Base-by-base conservation (phyloP, 2,113 vertebrate species). In the Megatriorchis doriae region DNA sequence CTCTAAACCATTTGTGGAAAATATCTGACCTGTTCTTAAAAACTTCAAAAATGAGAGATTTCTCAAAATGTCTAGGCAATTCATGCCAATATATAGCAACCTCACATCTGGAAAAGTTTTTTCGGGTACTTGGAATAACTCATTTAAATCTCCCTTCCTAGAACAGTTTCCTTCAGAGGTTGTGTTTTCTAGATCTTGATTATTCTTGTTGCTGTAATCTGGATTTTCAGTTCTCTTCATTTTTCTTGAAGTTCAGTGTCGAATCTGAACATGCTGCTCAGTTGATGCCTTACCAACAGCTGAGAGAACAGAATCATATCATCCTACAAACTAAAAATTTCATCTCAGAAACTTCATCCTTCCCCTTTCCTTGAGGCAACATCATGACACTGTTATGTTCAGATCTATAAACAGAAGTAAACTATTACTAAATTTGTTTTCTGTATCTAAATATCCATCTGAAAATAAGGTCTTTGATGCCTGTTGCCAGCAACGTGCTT, bases 381-480 rank as follows among this genome's bases (percentile, higher is more conserved):
- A 90, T 73, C 73, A 79, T 81, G 89, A 94, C 43, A 68, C 55
- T 27, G 61, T 89, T 87, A 91, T 65, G 58, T 87, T 95, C 84
- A 77, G 88, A 82, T 88, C 86, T 96, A 93, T 90, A 93, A 94
- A 90, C 90, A 93, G 71, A 88, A 96, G 86, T 94, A 95, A 97
- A 89, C 91, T 91, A 94, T 91, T 91, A 91, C 86, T 91, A 79
- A 65, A 87, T 85, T 85, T 94, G 81, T 91, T 94, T 95, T 87
- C 45, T n/a, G 14, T 55, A 68, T 79, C 79, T 87, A 93, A 97
- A 94, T 85, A 86, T 23, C 68, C 58, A 94, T 78, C 73, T 90
- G 93, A 89, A 94, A 95, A 93, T n/a, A 94, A 88, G 58, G 72
- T 36, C 91, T 97, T 90, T 94, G 95, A 93, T 95, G 84, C 66